phyloP scores from a whole-genome alignment of 2,797 vertebrate genomes.

The Arctocebus calabarensis region DNA sequence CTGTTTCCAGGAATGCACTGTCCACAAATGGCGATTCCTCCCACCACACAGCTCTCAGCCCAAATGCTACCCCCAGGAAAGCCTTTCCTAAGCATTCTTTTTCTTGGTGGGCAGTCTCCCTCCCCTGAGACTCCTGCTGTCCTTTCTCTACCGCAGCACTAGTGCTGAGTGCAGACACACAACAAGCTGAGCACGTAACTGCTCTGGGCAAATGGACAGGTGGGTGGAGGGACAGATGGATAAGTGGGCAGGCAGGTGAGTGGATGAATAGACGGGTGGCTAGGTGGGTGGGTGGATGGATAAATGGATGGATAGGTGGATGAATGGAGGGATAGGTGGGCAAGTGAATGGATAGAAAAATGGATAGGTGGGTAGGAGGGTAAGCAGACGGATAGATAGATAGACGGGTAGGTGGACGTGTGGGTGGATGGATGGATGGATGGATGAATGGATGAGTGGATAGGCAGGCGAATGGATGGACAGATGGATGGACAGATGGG shows the following conservation, averaged over 20 bases:
- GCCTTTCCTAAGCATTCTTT: background rate
- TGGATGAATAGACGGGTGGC: background rate
- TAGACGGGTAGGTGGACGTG: too few species aligned
- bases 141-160: background rate
- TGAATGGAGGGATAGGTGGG: too few species aligned
- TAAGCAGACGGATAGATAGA: too few species aligned
- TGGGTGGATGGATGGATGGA: accelerated
- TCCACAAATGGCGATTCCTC: accelerated
- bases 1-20: background rate
- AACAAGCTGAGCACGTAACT: background rate
- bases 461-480: background rate
- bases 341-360: too few species aligned
- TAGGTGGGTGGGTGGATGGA: too few species aligned
- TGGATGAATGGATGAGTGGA: accelerated
- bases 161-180: background rate
- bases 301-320: background rate
- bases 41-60: accelerated
- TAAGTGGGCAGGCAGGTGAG: too few species aligned
- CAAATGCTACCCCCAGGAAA: accelerated
- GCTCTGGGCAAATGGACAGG: background rate
- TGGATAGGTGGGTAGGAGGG: background rate
- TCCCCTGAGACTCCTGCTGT: too few species aligned
- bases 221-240: background rate
- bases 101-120: accelerated
- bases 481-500: accelerated